phyloP scores from a whole-genome alignment of 2,113 vertebrate genomes.

The Nanorana parkeri region DNA sequence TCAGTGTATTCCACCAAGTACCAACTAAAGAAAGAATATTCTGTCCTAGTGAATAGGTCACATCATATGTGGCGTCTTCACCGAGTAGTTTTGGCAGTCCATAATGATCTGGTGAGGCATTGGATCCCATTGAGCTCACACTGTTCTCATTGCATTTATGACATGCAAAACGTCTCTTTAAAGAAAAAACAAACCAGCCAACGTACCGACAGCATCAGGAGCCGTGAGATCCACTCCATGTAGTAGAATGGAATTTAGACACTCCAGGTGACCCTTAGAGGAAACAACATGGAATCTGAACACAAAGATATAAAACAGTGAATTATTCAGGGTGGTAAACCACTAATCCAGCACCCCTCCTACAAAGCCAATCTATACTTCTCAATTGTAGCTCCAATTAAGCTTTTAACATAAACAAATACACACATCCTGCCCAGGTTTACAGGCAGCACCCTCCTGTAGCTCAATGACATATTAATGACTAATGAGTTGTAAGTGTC shows the following conservation, averaged over 20 bases:
- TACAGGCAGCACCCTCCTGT: background rate
- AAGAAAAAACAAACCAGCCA: background rate
- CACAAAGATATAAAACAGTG: constrained; percentile 29
- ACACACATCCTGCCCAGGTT: background rate
- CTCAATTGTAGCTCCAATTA: background rate
- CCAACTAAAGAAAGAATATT: no score
- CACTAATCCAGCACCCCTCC: background rate
- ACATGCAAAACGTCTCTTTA: background rate
- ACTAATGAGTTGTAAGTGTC: background rate
- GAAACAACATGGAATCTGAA: constrained; percentile 92
- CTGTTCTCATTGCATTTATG: no score
- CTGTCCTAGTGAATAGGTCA: no score
- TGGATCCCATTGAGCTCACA: no score
- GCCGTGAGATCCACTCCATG: constrained; percentile 87
- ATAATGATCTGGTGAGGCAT: no score
- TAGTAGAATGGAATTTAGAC: constrained; percentile 87
- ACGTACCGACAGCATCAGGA: constrained; percentile 87
- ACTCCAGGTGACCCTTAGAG: constrained; percentile 90
- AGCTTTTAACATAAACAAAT: background rate
- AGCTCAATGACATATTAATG: background rate
- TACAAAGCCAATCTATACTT: background rate
- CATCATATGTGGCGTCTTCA: no score
- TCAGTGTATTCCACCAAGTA: no score
- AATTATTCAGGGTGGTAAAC: background rate
- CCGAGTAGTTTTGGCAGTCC: no score